These are phyloP conservation scores for Palaemon carinicauda DNA, from an alignment of 1,140 invertebrate species.

Conservation along the genomic window DNA sequence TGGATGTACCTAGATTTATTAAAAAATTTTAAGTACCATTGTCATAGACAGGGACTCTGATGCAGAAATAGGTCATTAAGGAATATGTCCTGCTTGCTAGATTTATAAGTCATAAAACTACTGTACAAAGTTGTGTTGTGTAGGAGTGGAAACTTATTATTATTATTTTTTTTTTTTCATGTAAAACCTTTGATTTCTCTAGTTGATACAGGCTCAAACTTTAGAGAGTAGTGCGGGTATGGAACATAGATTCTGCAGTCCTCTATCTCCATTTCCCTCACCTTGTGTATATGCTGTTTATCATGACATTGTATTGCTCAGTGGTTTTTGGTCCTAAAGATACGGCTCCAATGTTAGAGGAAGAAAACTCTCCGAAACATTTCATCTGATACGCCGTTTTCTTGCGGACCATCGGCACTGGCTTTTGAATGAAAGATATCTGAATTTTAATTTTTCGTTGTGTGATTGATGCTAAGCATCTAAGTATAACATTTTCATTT, in stretches of 20 bases:
- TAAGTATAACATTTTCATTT: neutral
- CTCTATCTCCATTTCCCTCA: slow-evolving; percentile 17
- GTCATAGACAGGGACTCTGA: slow-evolving; percentile 44
- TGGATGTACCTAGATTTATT: slow-evolving; percentile 9
- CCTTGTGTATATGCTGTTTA: slow-evolving; percentile 22
- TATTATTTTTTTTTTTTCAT: slow-evolving; percentile 23
- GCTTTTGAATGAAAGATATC: neutral
- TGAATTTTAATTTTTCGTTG: slow-evolving; percentile 3
- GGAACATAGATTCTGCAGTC: slow-evolving; percentile 18
- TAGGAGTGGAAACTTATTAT: slow-evolving; percentile 41
- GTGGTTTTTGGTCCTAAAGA: slow-evolving; percentile 43
- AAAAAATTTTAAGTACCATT: neutral
- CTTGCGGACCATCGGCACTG: no score
- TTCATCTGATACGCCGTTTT: neutral
- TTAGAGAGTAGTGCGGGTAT: slow-evolving; percentile 27
- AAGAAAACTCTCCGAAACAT: slow-evolving; percentile 15
- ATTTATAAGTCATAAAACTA: slow-evolving; percentile 45
- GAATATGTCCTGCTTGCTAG: slow-evolving; percentile 53
- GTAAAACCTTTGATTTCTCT: slow-evolving; percentile 42
- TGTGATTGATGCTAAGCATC: slow-evolving; percentile 6
- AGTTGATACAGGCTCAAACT: slow-evolving; percentile 52
- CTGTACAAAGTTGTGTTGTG: slow-evolving; percentile 56
- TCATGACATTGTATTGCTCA: slow-evolving; percentile 42
- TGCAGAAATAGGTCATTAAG: slow-evolving; percentile 50
- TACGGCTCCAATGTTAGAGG: slow-evolving; percentile 6